Evolutionary conservation across 1,140 invertebrate species (phyloP), one percentile per base, ranked within the genome.

Genomic region (Ylistrum balloti): DNA sequence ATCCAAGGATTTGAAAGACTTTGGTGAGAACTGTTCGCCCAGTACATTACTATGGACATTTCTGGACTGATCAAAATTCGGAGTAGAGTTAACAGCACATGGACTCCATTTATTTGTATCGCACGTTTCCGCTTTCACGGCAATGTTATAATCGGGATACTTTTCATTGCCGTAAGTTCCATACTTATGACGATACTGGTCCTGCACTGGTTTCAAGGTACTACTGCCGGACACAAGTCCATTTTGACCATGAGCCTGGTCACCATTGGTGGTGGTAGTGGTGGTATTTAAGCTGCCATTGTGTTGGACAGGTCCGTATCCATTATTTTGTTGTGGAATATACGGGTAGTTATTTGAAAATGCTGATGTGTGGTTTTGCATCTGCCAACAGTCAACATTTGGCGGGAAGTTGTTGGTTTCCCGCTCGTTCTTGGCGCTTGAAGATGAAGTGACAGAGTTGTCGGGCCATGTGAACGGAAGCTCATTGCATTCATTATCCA

Each of bases 91-190:
- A 34, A 90, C 74, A 13, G 91, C 88, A 92, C 91, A 92, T 7
- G 45, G 88, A 34, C 85, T 90, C 91, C 89, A 92, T 45, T 92
- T 92, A 28, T 85, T 32, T 22, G 56, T 74, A 28, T 92, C 91
- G 20, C 87, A 86, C 28, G 48, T 92, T 85, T 92, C 91, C 7
- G 91, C 45, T 87, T 92, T 92, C 28, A 92, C 33, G 17, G 91
- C 89, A 56, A 91, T 89, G 35, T 92, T 90, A 48, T 85, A 89
- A 87, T 92, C 91, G 2, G 91, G 91, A 34, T 92, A 92, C 88
- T 92, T 90, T 92, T 92, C 91, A 41, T 92, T 92, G 28, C 89
- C 90, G 86, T 92, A 92, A 32, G 86, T 92, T 28, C 91, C 91
- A 87, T 92, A 90, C 87, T 89, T 90, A 86, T 92, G 89, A 86